phyloP scores from a whole-genome alignment of 2,797 vertebrate species.

The Gymnoscopelus microlampas region DNA sequence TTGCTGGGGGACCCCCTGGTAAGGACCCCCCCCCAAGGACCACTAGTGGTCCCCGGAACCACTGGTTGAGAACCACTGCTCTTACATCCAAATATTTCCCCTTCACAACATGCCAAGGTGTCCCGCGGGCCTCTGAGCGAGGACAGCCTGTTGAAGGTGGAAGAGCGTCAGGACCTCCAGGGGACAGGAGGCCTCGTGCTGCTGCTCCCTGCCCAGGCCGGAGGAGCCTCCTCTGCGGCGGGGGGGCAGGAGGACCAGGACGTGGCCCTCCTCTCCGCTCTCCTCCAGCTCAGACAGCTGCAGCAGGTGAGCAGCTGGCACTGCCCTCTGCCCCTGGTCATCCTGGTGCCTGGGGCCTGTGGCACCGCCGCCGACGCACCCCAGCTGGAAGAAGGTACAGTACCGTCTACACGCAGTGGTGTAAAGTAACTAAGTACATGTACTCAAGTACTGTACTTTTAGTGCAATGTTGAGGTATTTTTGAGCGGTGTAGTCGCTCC shows the following conservation, averaged over 20 bases:
- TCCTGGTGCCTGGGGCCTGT: constrained; percentile 82
- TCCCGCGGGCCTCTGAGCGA: constrained; percentile 82
- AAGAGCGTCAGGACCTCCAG: constrained; percentile 85
- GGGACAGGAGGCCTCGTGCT: constrained; percentile 88
- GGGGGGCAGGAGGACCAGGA: constrained; percentile 81
- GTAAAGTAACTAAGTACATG: background rate
- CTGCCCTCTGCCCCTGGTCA: constrained; percentile 84
- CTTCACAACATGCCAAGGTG: constrained; percentile 70
- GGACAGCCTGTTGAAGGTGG: constrained; percentile 75
- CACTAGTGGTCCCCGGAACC: too few species aligned
- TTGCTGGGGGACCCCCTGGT: too few species aligned
- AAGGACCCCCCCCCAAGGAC: too few species aligned
- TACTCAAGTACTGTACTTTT: too few species aligned
- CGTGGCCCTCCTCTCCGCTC: constrained; percentile 87
- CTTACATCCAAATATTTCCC: too few species aligned
- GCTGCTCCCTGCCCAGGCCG: constrained; percentile 81
- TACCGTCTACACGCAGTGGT: background rate
- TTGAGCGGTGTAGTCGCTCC: too few species aligned
- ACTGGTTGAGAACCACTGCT: too few species aligned
- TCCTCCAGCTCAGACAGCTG: constrained; percentile 92
- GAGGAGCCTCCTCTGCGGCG: constrained; percentile 30
- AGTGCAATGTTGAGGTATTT: too few species aligned
- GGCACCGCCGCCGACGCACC: constrained; percentile 52
- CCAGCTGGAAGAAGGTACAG: constrained; percentile 85
- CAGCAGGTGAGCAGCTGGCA: constrained; percentile 89